Base-by-base conservation (phyloP, 2,888 invertebrate genomes). In the Calliphora vomitoria region DNA sequence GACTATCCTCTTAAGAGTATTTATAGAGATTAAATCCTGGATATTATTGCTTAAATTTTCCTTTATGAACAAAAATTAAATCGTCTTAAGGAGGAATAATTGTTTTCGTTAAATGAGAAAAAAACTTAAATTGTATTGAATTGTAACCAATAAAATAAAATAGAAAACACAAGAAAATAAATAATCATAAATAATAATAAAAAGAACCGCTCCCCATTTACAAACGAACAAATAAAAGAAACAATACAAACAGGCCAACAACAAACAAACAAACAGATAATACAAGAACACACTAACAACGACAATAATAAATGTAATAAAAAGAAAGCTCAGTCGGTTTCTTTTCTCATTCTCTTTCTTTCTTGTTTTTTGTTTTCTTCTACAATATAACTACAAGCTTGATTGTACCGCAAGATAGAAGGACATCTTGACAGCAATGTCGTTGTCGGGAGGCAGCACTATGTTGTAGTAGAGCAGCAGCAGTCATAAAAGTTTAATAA, bases 401-500 rank as follows among this genome's bases (percentile, higher is more conserved):
- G 35, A 53, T 71, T 10, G 53, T 53, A 35, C 31, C 53, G 53
- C 69, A 71, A 53, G 47, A 50, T 25, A 68, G 68, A 53, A 71
- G 31, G 69, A 71, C 53, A 35, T 44, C 20, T 47, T 47, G 44
- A 47, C 25, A 38, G 35, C n/a, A 18, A n/a, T n/a, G 25, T 2
- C 44, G 35, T 71, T 58, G 58, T 58, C 25, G 44, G n/a, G 47
- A 60, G 44, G n/a, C 60, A 60, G 20, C 25, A 69, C 18, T 62
- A 58, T 58, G n/a, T 11, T 15, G 20, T 50, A 20, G 66, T 31
- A 41, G 55, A 47, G 31, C 44, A 66, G 55, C 47, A 68, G 60
- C 47, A 60, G 38, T 69, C 69, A 71, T 82, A 82, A 82, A 71
- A 82, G 76, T 82, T 76, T 76, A 82, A 62, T 76, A 62, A 82